Evolutionary conservation across 2,888 invertebrate species (phyloP).

Genomic region (Epinotia bilunana): DNA sequence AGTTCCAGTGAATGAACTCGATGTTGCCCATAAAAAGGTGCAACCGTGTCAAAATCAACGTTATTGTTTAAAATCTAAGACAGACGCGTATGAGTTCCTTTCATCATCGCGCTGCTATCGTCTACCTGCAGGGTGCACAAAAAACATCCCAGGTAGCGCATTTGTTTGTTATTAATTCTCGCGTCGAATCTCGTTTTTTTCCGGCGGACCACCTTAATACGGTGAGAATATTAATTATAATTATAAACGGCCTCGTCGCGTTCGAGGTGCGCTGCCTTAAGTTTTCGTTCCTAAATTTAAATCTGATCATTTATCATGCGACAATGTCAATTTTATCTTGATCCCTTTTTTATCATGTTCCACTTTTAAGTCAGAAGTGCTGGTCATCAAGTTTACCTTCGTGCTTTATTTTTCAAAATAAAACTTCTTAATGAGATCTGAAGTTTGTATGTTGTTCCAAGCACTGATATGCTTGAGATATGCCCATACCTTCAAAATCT

Average conservation of each 20-base stretch:
- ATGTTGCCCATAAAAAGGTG: constrained; percentile 73
- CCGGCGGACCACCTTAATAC: constrained; percentile 80
- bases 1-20: constrained; percentile 73
- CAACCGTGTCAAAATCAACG: constrained; percentile 80
- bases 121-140: constrained; percentile 82
- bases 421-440: constrained; percentile 39
- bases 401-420: constrained; percentile 25
- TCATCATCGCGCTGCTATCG: constrained; percentile 68
- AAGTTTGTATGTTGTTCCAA: constrained; percentile 16
- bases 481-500: neutral
- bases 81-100: constrained; percentile 79
- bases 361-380: constrained; percentile 47
- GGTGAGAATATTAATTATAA: constrained; percentile 85
- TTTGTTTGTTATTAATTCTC: constrained; percentile 85
- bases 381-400: constrained; percentile 32
- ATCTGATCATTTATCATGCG: constrained; percentile 83
- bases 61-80: constrained; percentile 82
- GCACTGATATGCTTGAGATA: constrained; percentile 7
- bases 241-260: constrained; percentile 81
- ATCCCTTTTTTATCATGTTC: constrained; percentile 63
- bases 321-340: constrained; percentile 80
- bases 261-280: constrained; percentile 73
- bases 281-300: constrained; percentile 79
- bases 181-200: constrained; percentile 80
- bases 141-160: constrained; percentile 84